A percentile compares a stretch with the other conserved stretches of the same genome.
phyloP scores from a whole-genome alignment of 2,888 invertebrate species.

The Arctia plantaginis region DNA sequence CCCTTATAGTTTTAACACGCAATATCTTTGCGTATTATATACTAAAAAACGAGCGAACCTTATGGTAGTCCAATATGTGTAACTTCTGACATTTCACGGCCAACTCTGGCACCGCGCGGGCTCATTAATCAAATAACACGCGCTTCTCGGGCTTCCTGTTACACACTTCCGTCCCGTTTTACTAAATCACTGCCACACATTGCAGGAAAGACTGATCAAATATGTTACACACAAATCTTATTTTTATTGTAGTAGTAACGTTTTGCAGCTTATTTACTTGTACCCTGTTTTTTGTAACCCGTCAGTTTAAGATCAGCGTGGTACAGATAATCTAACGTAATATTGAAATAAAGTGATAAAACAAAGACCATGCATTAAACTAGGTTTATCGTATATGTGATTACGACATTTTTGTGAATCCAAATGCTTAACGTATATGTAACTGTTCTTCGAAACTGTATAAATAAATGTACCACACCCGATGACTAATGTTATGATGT shows the following conservation, averaged over 20 bases:
- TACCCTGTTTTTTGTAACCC: background rate
- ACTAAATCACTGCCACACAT: background rate
- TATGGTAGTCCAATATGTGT: background rate
- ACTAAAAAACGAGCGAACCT: background rate
- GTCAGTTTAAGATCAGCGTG: background rate
- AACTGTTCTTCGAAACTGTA: constrained; percentile 48
- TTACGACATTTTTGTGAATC: constrained; percentile 53
- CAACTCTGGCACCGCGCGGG: background rate
- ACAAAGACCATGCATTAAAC: constrained; percentile 22
- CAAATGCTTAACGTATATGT: constrained; percentile 46
- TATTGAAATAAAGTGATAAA: constrained; percentile 10
- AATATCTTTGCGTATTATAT: background rate
- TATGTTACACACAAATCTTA: background rate
- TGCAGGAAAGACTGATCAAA: background rate
- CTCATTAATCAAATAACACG: background rate
- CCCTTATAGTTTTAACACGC: background rate
- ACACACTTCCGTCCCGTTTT: background rate
- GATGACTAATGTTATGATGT: constrained; percentile 55
- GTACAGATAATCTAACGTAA: constrained; percentile 16
- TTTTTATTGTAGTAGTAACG: background rate
- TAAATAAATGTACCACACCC: constrained; percentile 48
- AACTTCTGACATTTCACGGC: background rate
- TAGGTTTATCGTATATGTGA: constrained; percentile 39
- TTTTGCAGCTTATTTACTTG: background rate
- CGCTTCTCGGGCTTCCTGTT: background rate